These are phyloP conservation scores for Drosophila flavopinicola DNA, from an alignment of 2,888 invertebrate genomes.

Conservation along the genomic window DNA sequence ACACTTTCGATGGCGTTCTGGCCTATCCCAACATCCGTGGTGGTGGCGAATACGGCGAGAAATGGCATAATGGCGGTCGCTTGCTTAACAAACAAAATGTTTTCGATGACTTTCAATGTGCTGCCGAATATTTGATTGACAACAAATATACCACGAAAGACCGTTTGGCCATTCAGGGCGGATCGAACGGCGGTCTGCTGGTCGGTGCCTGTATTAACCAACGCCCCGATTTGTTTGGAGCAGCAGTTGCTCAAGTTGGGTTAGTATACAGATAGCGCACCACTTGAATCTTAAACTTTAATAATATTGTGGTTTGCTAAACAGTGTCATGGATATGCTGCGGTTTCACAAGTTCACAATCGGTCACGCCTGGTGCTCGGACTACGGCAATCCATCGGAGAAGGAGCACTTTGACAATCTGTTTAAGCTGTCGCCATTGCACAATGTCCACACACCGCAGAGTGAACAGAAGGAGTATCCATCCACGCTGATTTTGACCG, in stretches of 20 bases:
- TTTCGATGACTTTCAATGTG: constrained; percentile 97
- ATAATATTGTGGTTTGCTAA: constrained; percentile 40
- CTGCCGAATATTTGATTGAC: constrained; percentile 93
- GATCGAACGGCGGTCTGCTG: constrained; percentile 98
- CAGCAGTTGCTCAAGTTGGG: constrained; percentile 97
- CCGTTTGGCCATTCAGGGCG: constrained; percentile 95
- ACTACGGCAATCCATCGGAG: constrained; percentile 96
- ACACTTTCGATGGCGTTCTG: constrained; percentile 94
- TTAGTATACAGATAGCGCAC: constrained; percentile 81
- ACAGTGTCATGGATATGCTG: constrained; percentile 97
- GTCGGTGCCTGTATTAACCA: constrained; percentile 98
- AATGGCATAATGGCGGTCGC: constrained; percentile 97
- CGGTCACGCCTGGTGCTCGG: constrained; percentile 97
- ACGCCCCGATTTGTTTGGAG: constrained; percentile 96
- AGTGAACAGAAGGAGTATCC: constrained; percentile 90
- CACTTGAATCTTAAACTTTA: background rate
- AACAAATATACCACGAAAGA: constrained; percentile 91
- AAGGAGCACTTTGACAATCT: constrained; percentile 93
- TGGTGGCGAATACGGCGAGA: constrained; percentile 98
- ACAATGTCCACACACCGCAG: constrained; percentile 91
- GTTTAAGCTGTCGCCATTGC: constrained; percentile 95
- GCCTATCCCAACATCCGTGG: constrained; percentile 98
- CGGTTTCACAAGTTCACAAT: constrained; percentile 99
- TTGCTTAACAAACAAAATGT: constrained; percentile 97
- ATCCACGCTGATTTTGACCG: constrained; percentile 95